Percentiles rank a stretch among this genome's conserved stretches.
phyloP scores from a whole-genome alignment of 2,113 vertebrate genomes.

The Ciconia maguari region DNA sequence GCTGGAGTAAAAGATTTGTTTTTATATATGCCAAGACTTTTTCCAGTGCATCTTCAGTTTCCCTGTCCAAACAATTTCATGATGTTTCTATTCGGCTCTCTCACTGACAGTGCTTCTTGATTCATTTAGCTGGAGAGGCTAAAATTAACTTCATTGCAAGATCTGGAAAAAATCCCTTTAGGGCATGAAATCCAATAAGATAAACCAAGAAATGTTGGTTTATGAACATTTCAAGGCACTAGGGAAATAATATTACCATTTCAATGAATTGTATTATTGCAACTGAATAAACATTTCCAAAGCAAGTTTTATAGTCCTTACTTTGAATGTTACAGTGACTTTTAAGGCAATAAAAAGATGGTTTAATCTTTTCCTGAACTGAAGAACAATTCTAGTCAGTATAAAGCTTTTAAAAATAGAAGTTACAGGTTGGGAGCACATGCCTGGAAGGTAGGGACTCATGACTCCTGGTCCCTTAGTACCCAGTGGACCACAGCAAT shows the following conservation, averaged over 20 bases:
- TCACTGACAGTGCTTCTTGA: constrained; percentile 17
- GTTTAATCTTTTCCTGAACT: constrained; percentile 18
- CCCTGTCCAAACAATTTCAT: constrained; percentile 11
- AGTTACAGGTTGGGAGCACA: neutral
- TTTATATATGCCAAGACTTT: constrained; percentile 23
- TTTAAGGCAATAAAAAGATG: constrained; percentile 43
- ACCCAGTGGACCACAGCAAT: neutral
- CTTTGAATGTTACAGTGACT: constrained; percentile 35
- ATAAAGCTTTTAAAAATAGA: constrained; percentile 21
- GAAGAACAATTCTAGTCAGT: neutral
- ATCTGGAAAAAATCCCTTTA: constrained; percentile 51
- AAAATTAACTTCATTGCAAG: constrained; percentile 56
- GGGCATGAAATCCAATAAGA: constrained; percentile 48
- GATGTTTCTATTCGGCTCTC: neutral
- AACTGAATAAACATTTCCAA: constrained; percentile 65
- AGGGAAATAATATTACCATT: constrained; percentile 22
- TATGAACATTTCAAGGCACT: constrained; percentile 45
- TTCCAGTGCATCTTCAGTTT: constrained; percentile 34
- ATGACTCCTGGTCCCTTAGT: neutral
- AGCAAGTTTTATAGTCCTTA: constrained; percentile 10
- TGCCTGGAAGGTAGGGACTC: neutral
- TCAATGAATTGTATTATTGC: constrained; percentile 47
- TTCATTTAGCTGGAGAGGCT: constrained; percentile 42
- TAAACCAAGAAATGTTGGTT: constrained; percentile 50
- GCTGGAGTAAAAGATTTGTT: neutral